These are phyloP conservation scores for Tupaia chinensis DNA, from an alignment of 2,113 vertebrate species.

Conservation along the genomic window DNA sequence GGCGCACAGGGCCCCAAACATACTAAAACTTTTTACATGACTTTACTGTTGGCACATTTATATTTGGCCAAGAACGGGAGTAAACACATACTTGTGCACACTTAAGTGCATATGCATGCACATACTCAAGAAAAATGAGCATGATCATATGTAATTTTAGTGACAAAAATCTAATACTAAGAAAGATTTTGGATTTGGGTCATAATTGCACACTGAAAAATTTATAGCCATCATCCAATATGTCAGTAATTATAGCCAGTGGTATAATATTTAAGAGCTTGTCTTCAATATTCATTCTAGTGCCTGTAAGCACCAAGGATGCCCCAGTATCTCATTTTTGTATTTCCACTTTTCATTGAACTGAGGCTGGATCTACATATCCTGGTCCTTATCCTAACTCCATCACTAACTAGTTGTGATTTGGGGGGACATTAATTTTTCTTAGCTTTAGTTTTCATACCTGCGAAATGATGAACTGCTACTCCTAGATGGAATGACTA, in stretches of 20 bases:
- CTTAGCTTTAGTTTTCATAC: background rate
- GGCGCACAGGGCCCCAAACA: no score
- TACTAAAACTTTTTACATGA: background rate
- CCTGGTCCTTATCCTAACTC: background rate
- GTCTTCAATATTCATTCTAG: background rate
- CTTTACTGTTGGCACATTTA: background rate
- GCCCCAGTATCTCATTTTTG: background rate
- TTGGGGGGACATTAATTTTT: background rate
- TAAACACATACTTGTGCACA: background rate
- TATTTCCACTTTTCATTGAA: background rate
- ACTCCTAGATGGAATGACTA: slow-evolving; percentile 23
- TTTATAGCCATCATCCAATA: background rate
- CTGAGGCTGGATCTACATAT: background rate
- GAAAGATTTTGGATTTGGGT: background rate
- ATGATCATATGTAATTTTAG: background rate
- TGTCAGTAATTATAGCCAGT: background rate
- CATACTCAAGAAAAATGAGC: background rate
- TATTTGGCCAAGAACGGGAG: background rate
- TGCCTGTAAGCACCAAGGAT: background rate
- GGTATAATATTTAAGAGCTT: background rate
- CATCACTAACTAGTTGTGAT: background rate
- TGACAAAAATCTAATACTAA: background rate
- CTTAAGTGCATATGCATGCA: background rate
- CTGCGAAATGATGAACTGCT: background rate
- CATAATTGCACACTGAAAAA: background rate